Evolutionary conservation across 2,888 invertebrate species (phyloP), one percentile per base, ranked within the genome.

Genomic region (Hedychridium roseum): DNA sequence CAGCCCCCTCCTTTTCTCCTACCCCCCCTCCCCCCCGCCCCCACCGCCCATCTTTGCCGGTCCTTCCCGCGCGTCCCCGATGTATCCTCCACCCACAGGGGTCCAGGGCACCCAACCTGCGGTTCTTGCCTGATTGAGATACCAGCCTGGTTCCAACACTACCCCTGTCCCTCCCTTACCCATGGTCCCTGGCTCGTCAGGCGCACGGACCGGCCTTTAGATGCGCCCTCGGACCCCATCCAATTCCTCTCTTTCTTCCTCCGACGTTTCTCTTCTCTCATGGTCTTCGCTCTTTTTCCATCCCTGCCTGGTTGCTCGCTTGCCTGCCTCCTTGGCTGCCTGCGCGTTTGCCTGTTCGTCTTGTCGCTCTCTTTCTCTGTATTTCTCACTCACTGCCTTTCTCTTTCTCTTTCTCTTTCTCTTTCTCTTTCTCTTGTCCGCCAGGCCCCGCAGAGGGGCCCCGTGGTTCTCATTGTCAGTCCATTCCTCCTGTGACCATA

Each of bases 121-220:
- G 67, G 65, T 68, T 68, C 68, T 59, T 54, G 71, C 70, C 71
- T 77, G 77, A 77, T 77, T 77, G 76, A 76, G 77, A 77, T 75
- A 76, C 76, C 76, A 76, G 69, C 73, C 61, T 64, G 66, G 61
- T 60, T 55, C 57, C 61, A 65, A 65, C 64, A 64, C 65, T 65
- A 62, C 54, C 57, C 57, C 57, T 59, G 49, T 64, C 57, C 49
- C 53, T 55, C 62, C 47, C 50, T 32, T 23, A 42, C 49, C 46
- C 47, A 52, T 50, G 59, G 54, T 57, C 59, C 55, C 54, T 54
- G 54, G 43, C 45, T 48, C 46, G 16, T 16, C 31, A 7, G 12
- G n/a, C n/a, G 9, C n/a, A 50, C 57, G 39, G 56, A 54, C 59
- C 54, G 52, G 60, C 65, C 57, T 66, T 64, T 62, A 59, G 64